Conservation (phyloP, 2,113 vertebrate genomes). For the Lagopus leucura region DNA sequence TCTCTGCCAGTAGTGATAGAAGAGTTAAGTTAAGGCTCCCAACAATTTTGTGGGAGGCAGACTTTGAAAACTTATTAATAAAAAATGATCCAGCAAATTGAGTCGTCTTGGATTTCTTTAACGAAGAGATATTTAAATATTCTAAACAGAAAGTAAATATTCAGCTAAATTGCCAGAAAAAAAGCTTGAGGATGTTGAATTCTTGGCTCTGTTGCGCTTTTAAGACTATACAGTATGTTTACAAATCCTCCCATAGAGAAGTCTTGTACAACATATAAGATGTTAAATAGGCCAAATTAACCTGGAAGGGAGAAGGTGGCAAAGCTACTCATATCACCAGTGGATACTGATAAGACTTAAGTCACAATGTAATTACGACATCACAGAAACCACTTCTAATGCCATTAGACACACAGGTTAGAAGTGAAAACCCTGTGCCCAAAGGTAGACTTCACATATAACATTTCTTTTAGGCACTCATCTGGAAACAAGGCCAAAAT, state of each 20-base stretch:
- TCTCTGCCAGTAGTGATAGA: slow-evolving; percentile 2
- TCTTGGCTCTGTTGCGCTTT: not conserved
- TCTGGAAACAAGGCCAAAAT: not conserved
- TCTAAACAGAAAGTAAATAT: slow-evolving; percentile 42
- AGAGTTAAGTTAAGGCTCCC: slow-evolving; percentile 45
- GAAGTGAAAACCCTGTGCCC: not conserved
- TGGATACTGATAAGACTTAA: not conserved
- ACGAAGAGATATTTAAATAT: slow-evolving; percentile 45
- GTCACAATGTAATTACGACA: not conserved
- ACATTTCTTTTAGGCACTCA: not conserved
- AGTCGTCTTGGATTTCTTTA: not conserved
- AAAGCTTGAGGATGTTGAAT: slow-evolving; percentile 13
- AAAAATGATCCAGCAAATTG: not conserved
- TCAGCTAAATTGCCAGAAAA: not conserved
- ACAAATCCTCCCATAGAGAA: not conserved
- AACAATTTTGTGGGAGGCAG: not conserved
- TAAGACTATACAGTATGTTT: not conserved
- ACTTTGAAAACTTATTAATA: slow-evolving; percentile 8
- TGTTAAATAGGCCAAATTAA: slow-evolving; percentile 24
- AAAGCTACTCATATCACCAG: not conserved
- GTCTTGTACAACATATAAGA: not conserved
- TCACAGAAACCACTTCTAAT: not conserved
- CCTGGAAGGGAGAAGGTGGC: not conserved
- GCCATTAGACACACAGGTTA: not conserved
- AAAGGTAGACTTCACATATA: not conserved